phyloP scores from a whole-genome alignment of 2,888 invertebrate genomes.

The Plebejus melissa region DNA sequence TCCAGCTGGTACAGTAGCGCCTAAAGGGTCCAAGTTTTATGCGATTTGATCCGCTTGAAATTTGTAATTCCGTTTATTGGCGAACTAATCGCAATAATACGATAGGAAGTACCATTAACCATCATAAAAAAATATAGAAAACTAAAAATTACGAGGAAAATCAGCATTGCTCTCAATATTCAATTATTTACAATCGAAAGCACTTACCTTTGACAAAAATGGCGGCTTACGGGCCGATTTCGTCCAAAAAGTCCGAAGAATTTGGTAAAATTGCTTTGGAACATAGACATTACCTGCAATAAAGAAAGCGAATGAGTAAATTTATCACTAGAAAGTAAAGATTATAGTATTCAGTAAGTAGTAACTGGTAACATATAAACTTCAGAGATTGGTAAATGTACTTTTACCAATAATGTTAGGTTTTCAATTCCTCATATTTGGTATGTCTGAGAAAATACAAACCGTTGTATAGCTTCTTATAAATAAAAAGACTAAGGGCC shows the following conservation, averaged over 20 bases:
- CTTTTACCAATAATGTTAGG: slow-evolving; percentile 35
- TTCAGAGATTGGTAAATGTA: slow-evolving; percentile 36
- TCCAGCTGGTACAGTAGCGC: no score
- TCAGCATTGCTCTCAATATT: background rate
- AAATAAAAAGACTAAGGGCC: no score
- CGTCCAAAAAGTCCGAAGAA: background rate
- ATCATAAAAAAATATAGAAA: background rate
- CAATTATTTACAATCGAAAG: background rate
- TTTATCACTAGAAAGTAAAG: slow-evolving; percentile 32
- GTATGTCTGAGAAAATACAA: no score
- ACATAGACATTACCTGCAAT: slow-evolving; percentile 30
- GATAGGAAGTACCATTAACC: background rate
- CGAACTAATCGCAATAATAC: background rate
- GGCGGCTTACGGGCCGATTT: background rate
- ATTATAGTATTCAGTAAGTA: no score
- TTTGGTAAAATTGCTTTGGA: slow-evolving; percentile 15
- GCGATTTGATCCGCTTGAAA: no score
- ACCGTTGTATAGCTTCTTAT: no score
- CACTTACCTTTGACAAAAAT: slow-evolving; percentile 11
- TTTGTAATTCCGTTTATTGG: background rate
- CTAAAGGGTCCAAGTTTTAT: no score
- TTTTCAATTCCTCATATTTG: no score
- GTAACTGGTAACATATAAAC: background rate
- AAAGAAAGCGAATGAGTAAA: slow-evolving; percentile 21
- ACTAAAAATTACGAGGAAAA: background rate